Evolutionary conservation across 2,113 vertebrate genomes (phyloP).

Genomic region (Mus musculus): DNA sequence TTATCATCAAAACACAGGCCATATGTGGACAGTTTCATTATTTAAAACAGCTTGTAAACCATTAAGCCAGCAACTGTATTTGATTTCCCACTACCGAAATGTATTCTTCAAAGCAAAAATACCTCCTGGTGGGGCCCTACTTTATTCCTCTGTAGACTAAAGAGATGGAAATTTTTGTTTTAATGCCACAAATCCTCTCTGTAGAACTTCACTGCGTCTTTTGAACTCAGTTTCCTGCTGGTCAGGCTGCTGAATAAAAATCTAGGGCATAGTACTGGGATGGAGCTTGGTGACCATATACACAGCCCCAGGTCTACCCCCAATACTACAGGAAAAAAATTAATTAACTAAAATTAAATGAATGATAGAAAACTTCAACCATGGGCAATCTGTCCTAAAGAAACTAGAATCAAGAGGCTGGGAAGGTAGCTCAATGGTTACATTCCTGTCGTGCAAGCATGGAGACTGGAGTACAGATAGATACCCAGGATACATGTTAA

Average conservation of each 20-base stretch:
- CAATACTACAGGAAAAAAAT: not conserved
- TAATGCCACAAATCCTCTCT: not conserved
- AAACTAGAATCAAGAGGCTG: not conserved
- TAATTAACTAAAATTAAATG: not conserved
- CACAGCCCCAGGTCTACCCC: not conserved
- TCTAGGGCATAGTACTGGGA: not conserved
- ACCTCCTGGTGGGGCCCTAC: rapidly evolving
- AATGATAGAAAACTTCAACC: not conserved
- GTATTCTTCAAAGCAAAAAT: conserved; percentile 16
- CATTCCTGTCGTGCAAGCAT: not conserved
- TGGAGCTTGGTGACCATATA: not conserved
- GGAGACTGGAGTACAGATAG: not conserved
- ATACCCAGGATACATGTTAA: not conserved
- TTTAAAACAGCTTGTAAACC: conserved; percentile 58
- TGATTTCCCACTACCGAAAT: conserved; percentile 14
- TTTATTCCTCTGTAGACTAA: not conserved
- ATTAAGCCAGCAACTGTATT: conserved; percentile 27
- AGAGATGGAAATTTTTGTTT: not conserved
- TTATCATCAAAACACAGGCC: conserved; percentile 50
- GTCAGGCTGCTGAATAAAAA: not conserved
- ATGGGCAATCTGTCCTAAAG: not conserved
- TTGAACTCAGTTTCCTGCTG: not conserved
- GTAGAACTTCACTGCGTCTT: not conserved
- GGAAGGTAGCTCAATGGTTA: not conserved
- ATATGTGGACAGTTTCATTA: conserved; percentile 50